phyloP scores from a whole-genome alignment of 2,888 invertebrate species.

The Camptogramma bilineatum region DNA sequence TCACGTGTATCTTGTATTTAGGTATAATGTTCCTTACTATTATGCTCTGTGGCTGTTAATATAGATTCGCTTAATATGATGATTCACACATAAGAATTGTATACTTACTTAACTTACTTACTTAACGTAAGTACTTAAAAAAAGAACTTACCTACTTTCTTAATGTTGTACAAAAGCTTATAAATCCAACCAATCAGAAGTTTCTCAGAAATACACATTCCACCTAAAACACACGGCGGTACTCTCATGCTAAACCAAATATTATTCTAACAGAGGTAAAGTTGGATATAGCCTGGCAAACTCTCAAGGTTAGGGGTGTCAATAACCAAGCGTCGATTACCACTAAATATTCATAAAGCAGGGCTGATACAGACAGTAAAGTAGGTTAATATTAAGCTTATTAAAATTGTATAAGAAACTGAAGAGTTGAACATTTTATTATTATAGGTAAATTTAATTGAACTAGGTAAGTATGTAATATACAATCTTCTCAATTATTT shows the following conservation, averaged over 20 bases:
- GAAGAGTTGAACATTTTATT: not conserved
- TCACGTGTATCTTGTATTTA: not conserved
- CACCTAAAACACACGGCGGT: not conserved
- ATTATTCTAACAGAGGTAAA: not conserved
- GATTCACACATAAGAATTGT: too few species aligned
- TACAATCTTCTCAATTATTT: too few species aligned
- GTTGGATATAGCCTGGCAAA: not conserved
- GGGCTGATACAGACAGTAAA: constrained; percentile 29
- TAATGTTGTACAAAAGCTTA: not conserved
- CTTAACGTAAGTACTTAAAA: not conserved
- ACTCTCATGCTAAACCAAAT: not conserved
- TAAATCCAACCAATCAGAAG: constrained; percentile 17
- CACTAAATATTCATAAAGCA: constrained; percentile 45
- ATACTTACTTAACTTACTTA: too few species aligned
- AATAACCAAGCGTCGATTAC: constrained; percentile 14
- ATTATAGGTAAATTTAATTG: too few species aligned
- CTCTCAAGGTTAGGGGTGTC: constrained; percentile 24
- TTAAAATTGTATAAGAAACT: not conserved
- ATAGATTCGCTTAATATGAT: too few species aligned
- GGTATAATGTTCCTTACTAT: too few species aligned
- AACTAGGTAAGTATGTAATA: too few species aligned
- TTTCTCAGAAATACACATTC: constrained; percentile 13
- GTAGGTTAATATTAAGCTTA: not conserved
- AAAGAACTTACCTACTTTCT: not conserved
- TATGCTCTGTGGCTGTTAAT: too few species aligned